Conservation (phyloP, 2,888 invertebrate genomes). For the Rambutsinella grinnellia region DNA sequence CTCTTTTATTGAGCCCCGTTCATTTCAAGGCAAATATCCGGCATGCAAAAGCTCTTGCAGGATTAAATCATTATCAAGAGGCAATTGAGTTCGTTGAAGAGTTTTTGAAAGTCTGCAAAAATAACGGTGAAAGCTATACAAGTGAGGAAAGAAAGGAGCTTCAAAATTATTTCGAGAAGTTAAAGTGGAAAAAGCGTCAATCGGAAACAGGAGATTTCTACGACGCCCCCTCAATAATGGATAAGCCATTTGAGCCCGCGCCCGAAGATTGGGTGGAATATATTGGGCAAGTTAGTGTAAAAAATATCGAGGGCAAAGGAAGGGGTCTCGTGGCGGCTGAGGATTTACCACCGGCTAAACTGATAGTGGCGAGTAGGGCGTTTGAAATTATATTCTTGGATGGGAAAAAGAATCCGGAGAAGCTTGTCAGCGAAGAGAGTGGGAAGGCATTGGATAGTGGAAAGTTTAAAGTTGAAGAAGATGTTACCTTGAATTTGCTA, state of each 20-base stretch:
- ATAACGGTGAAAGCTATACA: background rate
- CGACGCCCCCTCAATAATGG: slow-evolving; percentile 31
- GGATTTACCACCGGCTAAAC: slow-evolving; percentile 35
- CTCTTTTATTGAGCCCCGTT: slow-evolving; percentile 12
- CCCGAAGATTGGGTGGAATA: slow-evolving; percentile 52
- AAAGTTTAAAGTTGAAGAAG: slow-evolving; percentile 26
- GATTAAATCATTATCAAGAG: slow-evolving; percentile 27
- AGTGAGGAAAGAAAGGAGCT: slow-evolving; percentile 33
- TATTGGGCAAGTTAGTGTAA: slow-evolving; percentile 38
- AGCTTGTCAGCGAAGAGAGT: slow-evolving; percentile 28
- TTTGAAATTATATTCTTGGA: slow-evolving; percentile 53
- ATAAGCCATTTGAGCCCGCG: slow-evolving; percentile 10
- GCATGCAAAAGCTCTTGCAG: slow-evolving; percentile 47
- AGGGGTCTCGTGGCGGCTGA: slow-evolving; percentile 47
- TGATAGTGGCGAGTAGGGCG: slow-evolving; percentile 45
- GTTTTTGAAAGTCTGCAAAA: background rate
- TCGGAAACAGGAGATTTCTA: slow-evolving; percentile 32
- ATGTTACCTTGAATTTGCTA: slow-evolving; percentile 31
- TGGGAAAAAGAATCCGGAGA: background rate
- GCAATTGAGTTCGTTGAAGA: slow-evolving; percentile 34
- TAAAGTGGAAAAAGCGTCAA: slow-evolving; percentile 40
- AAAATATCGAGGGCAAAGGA: slow-evolving; percentile 45
- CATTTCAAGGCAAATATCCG: slow-evolving; percentile 54
- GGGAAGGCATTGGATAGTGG: slow-evolving; percentile 12
- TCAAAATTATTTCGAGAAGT: slow-evolving; percentile 23